Base-by-base conservation (phyloP, 92 coral and sea anemone genomes). In the Palythoa caribaeorum region DNA sequence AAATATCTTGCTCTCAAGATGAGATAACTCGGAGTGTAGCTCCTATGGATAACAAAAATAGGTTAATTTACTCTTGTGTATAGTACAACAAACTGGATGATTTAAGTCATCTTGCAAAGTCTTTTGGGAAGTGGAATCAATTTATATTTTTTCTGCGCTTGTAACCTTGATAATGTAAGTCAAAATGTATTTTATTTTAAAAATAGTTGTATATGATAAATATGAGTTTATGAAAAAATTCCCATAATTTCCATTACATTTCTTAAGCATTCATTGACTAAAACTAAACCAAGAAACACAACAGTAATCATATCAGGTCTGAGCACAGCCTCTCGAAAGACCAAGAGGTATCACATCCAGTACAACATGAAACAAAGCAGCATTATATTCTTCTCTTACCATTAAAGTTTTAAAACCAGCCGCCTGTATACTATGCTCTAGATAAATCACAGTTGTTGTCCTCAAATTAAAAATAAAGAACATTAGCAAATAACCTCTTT, bases 1-100 rank as follows among this genome's bases (percentile, higher is more conserved):
- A 81, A 95, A 95, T 71, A 97, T 94, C 73, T 91, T 93, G 50
- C 91, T 90, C 88, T 97, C 99, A 8, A 97, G 96, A 36, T 88
- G 89, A 44, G 90, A 87, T 2, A 95, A 52, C 88, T 93, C 94
- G 5, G 48, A 44, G 78, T 92, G 92, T 12, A 92, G 81, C 28
- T 83, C 88, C 94, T 92, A 63, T 44, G 16, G 38, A 90, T 68
- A 17, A 68, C 2, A 39, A 73, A 9, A 73, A 16, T 9, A 38
- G 21, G 14, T 9, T 3, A 13, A 11, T 36, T 68, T 20, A 19
- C 11, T 6, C 9, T 20, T 9, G 6, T 5, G 11, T 21, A 68
- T 35, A 8, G 36, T 12, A 66, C 12, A 13, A 59, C 65, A 66
- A 66, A 66, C 38, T 2, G 10, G 39, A 19, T 19, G 10, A 38